Percentiles rank a stretch among this genome's conserved stretches.
These are phyloP conservation scores for Acanthosepion pharaonis DNA, from an alignment of 2,888 invertebrate species.

Conservation along the genomic window DNA sequence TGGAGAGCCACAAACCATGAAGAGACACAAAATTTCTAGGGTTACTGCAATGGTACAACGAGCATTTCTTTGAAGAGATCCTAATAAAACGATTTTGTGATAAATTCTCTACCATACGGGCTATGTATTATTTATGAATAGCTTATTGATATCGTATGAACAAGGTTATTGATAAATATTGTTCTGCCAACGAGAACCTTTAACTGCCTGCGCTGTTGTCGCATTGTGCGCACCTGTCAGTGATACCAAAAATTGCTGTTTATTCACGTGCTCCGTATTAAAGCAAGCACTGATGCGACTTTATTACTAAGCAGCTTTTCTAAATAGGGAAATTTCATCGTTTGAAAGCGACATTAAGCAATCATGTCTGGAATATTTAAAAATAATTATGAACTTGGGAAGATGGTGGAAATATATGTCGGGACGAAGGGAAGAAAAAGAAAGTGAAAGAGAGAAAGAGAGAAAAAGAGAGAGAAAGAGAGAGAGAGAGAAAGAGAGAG, in stretches of 20 bases:
- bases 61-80: too few species aligned
- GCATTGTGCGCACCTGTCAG: background rate
- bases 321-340: background rate
- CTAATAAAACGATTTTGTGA: too few species aligned
- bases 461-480: too few species aligned
- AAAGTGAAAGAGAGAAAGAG: too few species aligned
- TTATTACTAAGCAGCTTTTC: background rate
- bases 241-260: background rate
- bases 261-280: background rate
- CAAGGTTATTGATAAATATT: too few species aligned
- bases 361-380: background rate
- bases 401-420: background rate
- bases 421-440: background rate
- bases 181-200: background rate
- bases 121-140: too few species aligned
- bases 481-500: too few species aligned
- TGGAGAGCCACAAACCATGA: too few species aligned
- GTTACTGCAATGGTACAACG: too few species aligned
- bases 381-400: background rate
- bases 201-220: background rate
- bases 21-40: too few species aligned
- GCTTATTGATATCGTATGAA: too few species aligned
- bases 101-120: too few species aligned
- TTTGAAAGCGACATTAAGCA: background rate
- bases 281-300: conserved; percentile 4